phyloP scores from a whole-genome alignment of 2,797 vertebrate genomes.

The Gallirallus australis region DNA sequence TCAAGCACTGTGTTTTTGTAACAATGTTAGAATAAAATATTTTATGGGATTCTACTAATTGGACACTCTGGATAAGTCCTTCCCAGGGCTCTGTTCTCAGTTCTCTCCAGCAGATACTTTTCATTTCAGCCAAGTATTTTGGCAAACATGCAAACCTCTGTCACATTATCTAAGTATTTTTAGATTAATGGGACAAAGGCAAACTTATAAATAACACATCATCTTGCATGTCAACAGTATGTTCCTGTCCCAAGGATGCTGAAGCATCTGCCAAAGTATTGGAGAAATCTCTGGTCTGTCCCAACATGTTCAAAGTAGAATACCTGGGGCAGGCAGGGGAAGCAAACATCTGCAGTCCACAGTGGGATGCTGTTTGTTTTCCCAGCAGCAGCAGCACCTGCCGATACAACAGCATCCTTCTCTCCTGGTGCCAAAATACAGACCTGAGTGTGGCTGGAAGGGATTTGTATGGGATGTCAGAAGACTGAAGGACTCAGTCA shows the following conservation, averaged over 20 bases:
- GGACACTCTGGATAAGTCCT: not conserved
- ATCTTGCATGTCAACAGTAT: not conserved
- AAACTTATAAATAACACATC: slow-evolving; percentile 39
- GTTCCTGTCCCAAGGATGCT: not conserved
- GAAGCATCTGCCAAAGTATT: not conserved
- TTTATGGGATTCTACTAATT: slow-evolving; percentile 2
- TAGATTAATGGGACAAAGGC: slow-evolving; percentile 24
- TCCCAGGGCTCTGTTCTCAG: not conserved
- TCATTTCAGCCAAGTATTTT: not conserved
- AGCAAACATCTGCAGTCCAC: not conserved
- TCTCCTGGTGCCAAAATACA: not conserved
- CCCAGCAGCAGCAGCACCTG: not conserved
- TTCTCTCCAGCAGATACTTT: not conserved
- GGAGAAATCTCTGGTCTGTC: not conserved
- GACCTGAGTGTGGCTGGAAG: not conserved
- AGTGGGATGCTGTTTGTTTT: not conserved
- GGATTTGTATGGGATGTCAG: not conserved
- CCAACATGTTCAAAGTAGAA: not conserved
- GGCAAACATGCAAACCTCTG: not conserved
- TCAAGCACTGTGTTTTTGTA: not conserved
- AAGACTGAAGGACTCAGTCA: not conserved
- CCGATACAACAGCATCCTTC: not conserved
- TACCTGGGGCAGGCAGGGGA: not conserved
- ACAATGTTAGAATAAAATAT: not conserved
- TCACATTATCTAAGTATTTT: slow-evolving; percentile 39